These are phyloP conservation scores for Athetis lepigone DNA, from an alignment of 2,888 invertebrate genomes.

Conservation along the genomic window DNA sequence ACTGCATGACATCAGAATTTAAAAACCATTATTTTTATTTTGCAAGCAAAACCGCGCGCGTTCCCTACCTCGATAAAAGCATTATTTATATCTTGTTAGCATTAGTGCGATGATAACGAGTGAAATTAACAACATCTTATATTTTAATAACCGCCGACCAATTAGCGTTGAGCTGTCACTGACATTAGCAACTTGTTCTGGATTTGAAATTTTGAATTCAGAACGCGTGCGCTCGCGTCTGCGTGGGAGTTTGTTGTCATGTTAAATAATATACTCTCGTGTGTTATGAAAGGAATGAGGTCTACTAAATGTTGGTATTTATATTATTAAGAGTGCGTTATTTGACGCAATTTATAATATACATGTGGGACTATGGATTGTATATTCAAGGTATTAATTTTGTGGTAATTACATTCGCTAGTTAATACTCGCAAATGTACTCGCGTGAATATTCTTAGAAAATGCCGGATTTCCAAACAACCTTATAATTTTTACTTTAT, in stretches of 20 bases:
- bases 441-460: no score
- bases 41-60: constrained; percentile 44
- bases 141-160: constrained; percentile 33
- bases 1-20: neutral
- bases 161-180: constrained; percentile 23
- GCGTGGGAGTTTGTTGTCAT: constrained; percentile 28
- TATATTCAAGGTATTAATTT: neutral
- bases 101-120: constrained; percentile 45
- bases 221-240: constrained; percentile 18
- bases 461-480: no score
- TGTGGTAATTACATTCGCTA: no score
- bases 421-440: no score
- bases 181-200: constrained; percentile 49
- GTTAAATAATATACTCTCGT: constrained; percentile 27
- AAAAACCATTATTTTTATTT: no score
- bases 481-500: no score
- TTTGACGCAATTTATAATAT: neutral
- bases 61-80: constrained; percentile 48
- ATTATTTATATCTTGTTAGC: constrained; percentile 50
- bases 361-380: neutral
- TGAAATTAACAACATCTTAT: constrained; percentile 33
- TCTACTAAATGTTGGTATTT: constrained; percentile 22
- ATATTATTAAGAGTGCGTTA: neutral
- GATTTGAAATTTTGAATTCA: constrained; percentile 36
- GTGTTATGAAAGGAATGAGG: constrained; percentile 20